These are phyloP conservation scores for Dinocampus coccinellae DNA, from an alignment of 2,888 invertebrate genomes.

Conservation along the genomic window DNA sequence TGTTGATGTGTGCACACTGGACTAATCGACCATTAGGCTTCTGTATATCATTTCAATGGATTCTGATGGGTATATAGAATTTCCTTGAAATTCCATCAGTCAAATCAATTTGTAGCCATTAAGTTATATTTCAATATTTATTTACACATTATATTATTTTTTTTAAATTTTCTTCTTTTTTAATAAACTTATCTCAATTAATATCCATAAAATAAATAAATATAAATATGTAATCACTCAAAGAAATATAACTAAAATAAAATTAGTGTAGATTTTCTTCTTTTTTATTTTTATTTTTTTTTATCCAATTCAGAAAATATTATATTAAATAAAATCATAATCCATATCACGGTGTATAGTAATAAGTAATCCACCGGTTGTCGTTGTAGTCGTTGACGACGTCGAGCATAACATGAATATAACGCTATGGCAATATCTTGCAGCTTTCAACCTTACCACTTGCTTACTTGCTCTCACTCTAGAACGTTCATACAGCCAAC, in stretches of 20 bases:
- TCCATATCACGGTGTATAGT: not conserved
- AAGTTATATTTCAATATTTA: constrained; percentile 52
- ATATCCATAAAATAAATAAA: not conserved
- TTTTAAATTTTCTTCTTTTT: constrained; percentile 6
- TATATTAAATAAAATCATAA: constrained; percentile 7
- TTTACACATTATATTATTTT: constrained; percentile 46
- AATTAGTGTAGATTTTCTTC: constrained; percentile 13
- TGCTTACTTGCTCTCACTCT: constrained; percentile 31
- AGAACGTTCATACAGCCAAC: constrained; percentile 8
- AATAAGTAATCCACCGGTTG: too few species aligned
- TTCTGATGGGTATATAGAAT: constrained; percentile 57
- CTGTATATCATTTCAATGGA: constrained; percentile 55
- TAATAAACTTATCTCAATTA: not conserved
- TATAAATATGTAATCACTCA: constrained; percentile 18
- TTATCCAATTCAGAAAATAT: not conserved
- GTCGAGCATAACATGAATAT: constrained; percentile 68
- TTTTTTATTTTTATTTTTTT: too few species aligned
- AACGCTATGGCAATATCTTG: constrained; percentile 66
- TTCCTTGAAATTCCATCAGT: constrained; percentile 64
- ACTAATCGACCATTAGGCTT: constrained; percentile 67
- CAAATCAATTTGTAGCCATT: constrained; percentile 69
- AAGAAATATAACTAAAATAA: not conserved
- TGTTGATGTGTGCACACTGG: constrained; percentile 63
- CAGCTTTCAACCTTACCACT: constrained; percentile 51
- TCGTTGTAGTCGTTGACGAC: constrained; percentile 48